Base-by-base conservation (phyloP, 2,113 vertebrate species). In the Nannobrachium achirus region DNA sequence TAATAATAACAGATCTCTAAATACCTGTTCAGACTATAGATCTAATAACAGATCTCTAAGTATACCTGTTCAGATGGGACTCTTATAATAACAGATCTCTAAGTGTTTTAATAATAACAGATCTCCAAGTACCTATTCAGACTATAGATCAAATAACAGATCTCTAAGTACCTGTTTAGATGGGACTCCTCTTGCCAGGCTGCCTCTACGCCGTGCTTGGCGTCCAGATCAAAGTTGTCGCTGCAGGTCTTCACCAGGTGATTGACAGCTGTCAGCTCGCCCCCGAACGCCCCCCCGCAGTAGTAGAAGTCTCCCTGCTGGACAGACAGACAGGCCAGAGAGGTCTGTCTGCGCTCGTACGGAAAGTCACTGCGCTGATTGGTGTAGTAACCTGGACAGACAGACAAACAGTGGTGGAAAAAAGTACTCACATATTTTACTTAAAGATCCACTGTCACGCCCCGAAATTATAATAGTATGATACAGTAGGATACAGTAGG, bases 101-200 rank as follows among this genome's bases (percentile, higher is more conserved):
- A n/a, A n/a, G n/a, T n/a, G n/a, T n/a, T n/a, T n/a, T n/a, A n/a
- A n/a, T n/a, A n/a, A n/a, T n/a, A n/a, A n/a, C n/a, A n/a, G n/a
- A n/a, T n/a, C n/a, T n/a, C n/a, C n/a, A n/a, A n/a, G n/a, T n/a
- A n/a, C n/a, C n/a, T n/a, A n/a, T n/a, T n/a, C n/a, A n/a, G n/a
- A n/a, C n/a, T n/a, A n/a, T n/a, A n/a, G n/a, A n/a, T n/a, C n/a
- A n/a, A n/a, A n/a, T n/a, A n/a, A n/a, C n/a, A n/a, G n/a, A n/a
- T n/a, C n/a, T n/a, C n/a, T n/a, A n/a, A n/a, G n/a, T 75, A 87
- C 50, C 84, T 88, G 70, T 94, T 95, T 56, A 94, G 87, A 73
- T 95, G 92, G 13, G 93, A 94, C 77, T 95, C 93, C 63, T 94
- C 93, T 72, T 92, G 92, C 92, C 93, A 91, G 59, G 74, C 83